phyloP scores from a whole-genome alignment of 1,140 invertebrate genomes.

The Druon quercuslanigerum region DNA sequence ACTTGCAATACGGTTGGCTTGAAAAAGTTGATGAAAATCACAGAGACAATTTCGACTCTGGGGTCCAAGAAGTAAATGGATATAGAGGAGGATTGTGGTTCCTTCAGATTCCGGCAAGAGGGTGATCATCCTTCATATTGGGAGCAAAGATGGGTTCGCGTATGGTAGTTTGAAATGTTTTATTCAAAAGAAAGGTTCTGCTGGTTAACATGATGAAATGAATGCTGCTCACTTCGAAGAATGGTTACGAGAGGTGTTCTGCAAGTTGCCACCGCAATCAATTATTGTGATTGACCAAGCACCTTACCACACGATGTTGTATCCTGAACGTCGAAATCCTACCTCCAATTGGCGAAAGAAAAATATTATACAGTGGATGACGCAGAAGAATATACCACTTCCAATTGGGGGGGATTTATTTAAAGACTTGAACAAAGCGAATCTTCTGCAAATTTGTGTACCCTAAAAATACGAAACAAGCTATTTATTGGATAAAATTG shows the following conservation, averaged over 20 bases:
- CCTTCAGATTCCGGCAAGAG: not conserved
- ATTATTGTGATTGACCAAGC: slow-evolving; percentile 47
- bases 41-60: not conserved
- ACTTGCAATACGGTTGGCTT: not conserved
- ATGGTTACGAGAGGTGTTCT: slow-evolving; percentile 44
- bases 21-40: not conserved
- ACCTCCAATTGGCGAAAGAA: too few relatives aligned
- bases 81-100: not conserved
- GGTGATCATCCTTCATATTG: slow-evolving; percentile 4
- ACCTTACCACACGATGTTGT: slow-evolving; percentile 33
- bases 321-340: not conserved
- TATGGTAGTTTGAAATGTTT: slow-evolving; percentile 14
- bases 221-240: slow-evolving; percentile 32
- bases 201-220: slow-evolving; percentile 15
- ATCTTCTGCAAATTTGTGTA: too few relatives aligned
- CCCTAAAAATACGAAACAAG: too few relatives aligned
- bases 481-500: too few relatives aligned
- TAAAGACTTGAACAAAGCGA: too few relatives aligned
- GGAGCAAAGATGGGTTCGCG: slow-evolving; percentile 23
- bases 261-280: slow-evolving; percentile 45
- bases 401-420: too few relatives aligned
- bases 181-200: slow-evolving; percentile 5
- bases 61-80: not conserved
- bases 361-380: too few relatives aligned
- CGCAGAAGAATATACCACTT: too few relatives aligned